A percentile compares a stretch with the other conserved stretches of the same genome.
Conservation (phyloP, 2,797 vertebrate genomes). For the Eidolon dupreanum region DNA sequence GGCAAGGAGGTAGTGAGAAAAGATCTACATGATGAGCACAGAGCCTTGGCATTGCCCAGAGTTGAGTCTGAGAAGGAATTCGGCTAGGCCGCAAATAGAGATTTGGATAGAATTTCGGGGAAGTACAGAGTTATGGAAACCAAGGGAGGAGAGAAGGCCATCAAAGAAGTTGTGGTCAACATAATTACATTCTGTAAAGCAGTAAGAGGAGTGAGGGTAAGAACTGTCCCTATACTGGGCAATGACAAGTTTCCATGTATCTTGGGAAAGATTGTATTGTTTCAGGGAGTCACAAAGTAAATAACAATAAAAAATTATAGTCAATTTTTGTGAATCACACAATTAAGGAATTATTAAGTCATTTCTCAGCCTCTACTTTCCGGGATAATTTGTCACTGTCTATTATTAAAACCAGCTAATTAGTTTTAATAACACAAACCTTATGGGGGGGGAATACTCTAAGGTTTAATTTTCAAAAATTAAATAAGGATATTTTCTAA, state of each 20-base stretch:
- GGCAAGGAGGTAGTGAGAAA: not conserved
- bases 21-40: not conserved
- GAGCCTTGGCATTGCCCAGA: not conserved
- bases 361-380: not conserved
- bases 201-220: not conserved
- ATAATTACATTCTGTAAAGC: not conserved
- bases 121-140: not conserved
- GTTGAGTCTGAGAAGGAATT: not conserved
- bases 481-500: not conserved
- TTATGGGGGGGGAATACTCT: not conserved
- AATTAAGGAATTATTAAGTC: constrained; percentile 49
- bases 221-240: not conserved
- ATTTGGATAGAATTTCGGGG: not conserved
- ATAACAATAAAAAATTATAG: not conserved
- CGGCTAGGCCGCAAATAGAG: not conserved
- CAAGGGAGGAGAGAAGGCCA: not conserved
- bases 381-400: not conserved
- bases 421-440: constrained; percentile 26
- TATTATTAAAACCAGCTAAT: constrained; percentile 37
- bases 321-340: not conserved
- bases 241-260: not conserved
- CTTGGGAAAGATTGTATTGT: not conserved
- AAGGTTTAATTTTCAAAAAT: not conserved
- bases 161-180: too few relatives aligned
- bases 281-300: not conserved